Evolutionary conservation across 2,797 vertebrate genomes (phyloP).

Genomic region (Mormyrops attenuatus): DNA sequence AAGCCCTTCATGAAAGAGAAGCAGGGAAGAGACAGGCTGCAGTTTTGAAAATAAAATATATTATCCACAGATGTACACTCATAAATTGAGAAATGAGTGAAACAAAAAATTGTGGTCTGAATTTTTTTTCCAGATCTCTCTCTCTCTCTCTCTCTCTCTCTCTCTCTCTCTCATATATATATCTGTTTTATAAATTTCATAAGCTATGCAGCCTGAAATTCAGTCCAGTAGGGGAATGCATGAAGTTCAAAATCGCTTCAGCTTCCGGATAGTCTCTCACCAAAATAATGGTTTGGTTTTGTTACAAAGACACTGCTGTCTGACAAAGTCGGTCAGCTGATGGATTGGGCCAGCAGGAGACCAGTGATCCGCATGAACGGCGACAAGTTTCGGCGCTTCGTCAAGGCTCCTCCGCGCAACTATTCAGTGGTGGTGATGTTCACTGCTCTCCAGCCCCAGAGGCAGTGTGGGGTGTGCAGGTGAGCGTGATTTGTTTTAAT

Average conservation of each 20-base stretch:
- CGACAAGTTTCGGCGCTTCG: slow-evolving; percentile 87
- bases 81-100: too few relatives aligned
- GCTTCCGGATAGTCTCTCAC: neutral
- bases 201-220: neutral
- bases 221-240: neutral
- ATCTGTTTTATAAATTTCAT: too few relatives aligned
- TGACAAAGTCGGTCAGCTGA: slow-evolving; percentile 88
- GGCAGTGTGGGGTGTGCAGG: slow-evolving; percentile 93
- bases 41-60: neutral
- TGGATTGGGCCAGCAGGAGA: slow-evolving; percentile 90
- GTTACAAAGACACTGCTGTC: slow-evolving; percentile 75
- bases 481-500: slow-evolving; percentile 45
- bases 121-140: too few relatives aligned
- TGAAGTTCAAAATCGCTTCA: neutral
- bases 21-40: neutral
- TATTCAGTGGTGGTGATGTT: slow-evolving; percentile 96
- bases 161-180: too few relatives aligned
- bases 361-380: slow-evolving; percentile 90
- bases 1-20: neutral
- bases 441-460: slow-evolving; percentile 89
- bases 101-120: too few relatives aligned
- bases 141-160: too few relatives aligned
- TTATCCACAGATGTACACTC: too few relatives aligned
- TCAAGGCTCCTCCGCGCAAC: slow-evolving; percentile 89
- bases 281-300: neutral